A percentile compares a stretch with the other conserved stretches of the same genome.
These are phyloP conservation scores for Aplysina aerophoba DNA, from an alignment of 37 sponge, comb jelly and placozoan species.

Conservation along the genomic window DNA sequence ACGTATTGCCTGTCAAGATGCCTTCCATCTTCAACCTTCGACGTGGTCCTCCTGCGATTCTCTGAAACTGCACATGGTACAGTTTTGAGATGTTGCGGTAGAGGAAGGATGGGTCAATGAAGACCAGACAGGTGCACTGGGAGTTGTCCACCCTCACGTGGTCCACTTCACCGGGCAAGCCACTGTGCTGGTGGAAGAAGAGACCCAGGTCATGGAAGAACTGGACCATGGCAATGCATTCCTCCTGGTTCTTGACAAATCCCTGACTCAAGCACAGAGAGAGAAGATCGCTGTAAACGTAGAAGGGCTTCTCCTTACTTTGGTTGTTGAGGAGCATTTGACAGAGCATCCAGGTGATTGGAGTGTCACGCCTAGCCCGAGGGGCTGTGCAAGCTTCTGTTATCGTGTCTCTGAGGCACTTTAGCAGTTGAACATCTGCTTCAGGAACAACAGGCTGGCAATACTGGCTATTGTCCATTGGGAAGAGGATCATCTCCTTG, in stretches of 20 bases:
- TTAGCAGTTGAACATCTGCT: neutral
- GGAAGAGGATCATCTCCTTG: neutral
- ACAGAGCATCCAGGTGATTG: constrained; percentile 20
- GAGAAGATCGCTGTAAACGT: neutral
- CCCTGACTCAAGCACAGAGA: neutral
- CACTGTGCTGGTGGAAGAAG: constrained; percentile 29
- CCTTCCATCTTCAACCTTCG: constrained; percentile 9
- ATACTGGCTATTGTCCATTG: neutral
- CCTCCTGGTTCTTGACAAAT: neutral
- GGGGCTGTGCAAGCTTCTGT: neutral
- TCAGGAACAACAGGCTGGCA: neutral
- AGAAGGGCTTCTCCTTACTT: neutral
- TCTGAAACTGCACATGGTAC: constrained; percentile 5
- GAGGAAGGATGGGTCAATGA: constrained; percentile 23
- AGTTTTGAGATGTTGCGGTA: constrained; percentile 24
- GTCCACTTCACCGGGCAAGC: constrained; percentile 15
- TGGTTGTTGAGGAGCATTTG: neutral
- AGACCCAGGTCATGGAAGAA: constrained; percentile 23
- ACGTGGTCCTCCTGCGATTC: neutral
- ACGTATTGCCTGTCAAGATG: neutral
- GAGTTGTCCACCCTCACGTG: neutral
- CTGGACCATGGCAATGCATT: constrained; percentile 19
- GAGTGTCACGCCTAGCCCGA: neutral
- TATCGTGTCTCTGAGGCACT: neutral
- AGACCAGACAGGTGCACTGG: constrained; percentile 26